Percentiles rank a stretch among this genome's conserved stretches.
Conservation (phyloP, 2,113 vertebrate species). For the Chlorocebus sabaeus region DNA sequence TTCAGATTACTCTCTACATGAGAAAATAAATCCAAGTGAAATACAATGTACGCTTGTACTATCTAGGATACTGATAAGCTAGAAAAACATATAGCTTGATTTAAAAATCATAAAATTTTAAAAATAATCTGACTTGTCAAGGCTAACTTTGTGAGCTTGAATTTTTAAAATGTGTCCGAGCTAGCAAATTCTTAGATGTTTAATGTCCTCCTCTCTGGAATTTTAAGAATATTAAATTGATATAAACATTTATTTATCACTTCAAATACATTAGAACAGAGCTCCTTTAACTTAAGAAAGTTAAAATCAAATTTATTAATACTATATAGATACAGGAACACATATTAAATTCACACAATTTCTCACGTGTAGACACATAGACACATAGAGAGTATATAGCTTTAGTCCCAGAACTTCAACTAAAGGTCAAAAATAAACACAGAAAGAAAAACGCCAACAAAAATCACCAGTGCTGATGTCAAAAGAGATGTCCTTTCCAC, state of each 20-base stretch:
- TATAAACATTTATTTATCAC: neutral
- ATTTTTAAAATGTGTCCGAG: neutral
- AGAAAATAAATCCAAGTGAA: neutral
- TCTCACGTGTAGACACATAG: neutral
- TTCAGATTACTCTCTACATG: neutral
- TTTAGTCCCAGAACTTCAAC: neutral
- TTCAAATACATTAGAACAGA: neutral
- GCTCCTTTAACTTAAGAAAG: no score
- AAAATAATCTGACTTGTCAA: neutral
- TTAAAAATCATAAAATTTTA: neutral
- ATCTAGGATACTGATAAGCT: neutral
- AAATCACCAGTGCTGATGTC: no score
- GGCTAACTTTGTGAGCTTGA: neutral
- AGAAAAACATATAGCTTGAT: neutral
- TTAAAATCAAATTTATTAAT: neutral
- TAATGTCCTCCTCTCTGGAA: neutral
- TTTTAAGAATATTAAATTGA: neutral
- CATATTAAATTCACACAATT: neutral
- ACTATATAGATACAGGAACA: neutral
- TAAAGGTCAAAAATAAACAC: neutral
- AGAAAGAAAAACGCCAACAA: neutral
- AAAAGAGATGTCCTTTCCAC: neutral
- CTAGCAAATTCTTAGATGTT: neutral
- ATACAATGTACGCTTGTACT: neutral
- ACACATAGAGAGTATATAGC: accelerated